Conservation (phyloP, 1,140 invertebrate species). For the Trichomalopsis sarcophagae region DNA sequence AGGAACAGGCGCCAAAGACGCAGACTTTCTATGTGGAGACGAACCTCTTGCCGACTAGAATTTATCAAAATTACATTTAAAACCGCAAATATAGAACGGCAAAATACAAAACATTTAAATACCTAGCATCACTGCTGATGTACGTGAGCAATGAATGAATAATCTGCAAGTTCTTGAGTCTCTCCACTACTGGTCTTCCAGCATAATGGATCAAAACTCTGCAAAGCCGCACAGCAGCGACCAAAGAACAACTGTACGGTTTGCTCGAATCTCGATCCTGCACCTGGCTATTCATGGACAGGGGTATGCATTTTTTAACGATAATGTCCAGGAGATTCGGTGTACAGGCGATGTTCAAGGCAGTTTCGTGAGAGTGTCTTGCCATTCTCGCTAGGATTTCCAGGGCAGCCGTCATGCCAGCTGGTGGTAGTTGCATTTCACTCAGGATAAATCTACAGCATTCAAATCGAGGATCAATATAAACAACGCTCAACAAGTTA, state of each 20-base stretch:
- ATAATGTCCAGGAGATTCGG: constrained; percentile 78
- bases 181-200: constrained; percentile 61
- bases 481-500: not conserved
- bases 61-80: constrained; percentile 29
- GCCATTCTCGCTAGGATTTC: constrained; percentile 83
- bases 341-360: constrained; percentile 76
- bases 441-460: constrained; percentile 81
- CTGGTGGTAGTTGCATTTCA: constrained; percentile 78
- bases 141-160: constrained; percentile 66
- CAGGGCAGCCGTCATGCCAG: constrained; percentile 80
- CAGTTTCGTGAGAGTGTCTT: constrained; percentile 80
- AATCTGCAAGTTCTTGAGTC: constrained; percentile 63
- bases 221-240: constrained; percentile 66
- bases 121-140: constrained; percentile 62
- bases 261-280: constrained; percentile 55
- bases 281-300: constrained; percentile 60
- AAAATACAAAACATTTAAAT: constrained; percentile 42
- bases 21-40: constrained; percentile 67
- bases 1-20: constrained; percentile 69
- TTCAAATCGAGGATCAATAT: not conserved
- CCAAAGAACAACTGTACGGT: constrained; percentile 63
- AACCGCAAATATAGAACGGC: not conserved
- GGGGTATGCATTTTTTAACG: constrained; percentile 78
- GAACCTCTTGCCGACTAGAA: constrained; percentile 34
- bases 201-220: constrained; percentile 66